Percentiles rank a stretch among this genome's conserved stretches.
Evolutionary conservation across 1,140 invertebrate species (phyloP).

Genomic region (Dryas iulia): DNA sequence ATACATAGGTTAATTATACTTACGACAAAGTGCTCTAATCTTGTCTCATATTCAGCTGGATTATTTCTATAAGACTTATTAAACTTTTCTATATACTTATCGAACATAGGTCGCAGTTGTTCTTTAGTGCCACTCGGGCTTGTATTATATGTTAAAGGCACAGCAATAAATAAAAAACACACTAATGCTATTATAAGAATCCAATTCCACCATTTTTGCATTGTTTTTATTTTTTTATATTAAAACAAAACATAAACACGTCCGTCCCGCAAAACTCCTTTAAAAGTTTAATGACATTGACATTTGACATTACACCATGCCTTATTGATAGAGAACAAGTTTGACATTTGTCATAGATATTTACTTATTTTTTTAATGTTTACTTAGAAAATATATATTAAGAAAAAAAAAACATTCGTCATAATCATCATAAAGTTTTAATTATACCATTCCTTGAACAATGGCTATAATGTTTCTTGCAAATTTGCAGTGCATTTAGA

Average conservation of each 20-base stretch:
- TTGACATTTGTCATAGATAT: background rate
- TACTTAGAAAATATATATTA: too few species aligned
- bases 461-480: too few species aligned
- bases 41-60: slow-evolving; percentile 80
- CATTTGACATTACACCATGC: background rate
- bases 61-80: slow-evolving; percentile 85
- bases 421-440: too few species aligned
- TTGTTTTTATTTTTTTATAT: background rate
- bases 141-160: slow-evolving; percentile 50
- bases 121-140: slow-evolving; percentile 41
- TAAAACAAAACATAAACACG: background rate
- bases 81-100: slow-evolving; percentile 82
- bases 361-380: background rate
- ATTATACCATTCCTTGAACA: too few species aligned
- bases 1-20: slow-evolving; percentile 31
- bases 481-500: too few species aligned
- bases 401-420: too few species aligned
- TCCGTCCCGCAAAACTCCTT: background rate
- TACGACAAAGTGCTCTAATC: slow-evolving; percentile 86
- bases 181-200: slow-evolving; percentile 52
- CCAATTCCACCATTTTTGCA: slow-evolving; percentile 68
- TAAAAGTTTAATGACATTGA: slow-evolving; percentile 11
- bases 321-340: background rate
- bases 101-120: slow-evolving; percentile 78
- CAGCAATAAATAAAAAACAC: slow-evolving; percentile 62